Percentiles rank a stretch among this genome's conserved stretches.
These are phyloP conservation scores for Oithona nana DNA, from an alignment of 2,888 invertebrate species.

Conservation along the genomic window DNA sequence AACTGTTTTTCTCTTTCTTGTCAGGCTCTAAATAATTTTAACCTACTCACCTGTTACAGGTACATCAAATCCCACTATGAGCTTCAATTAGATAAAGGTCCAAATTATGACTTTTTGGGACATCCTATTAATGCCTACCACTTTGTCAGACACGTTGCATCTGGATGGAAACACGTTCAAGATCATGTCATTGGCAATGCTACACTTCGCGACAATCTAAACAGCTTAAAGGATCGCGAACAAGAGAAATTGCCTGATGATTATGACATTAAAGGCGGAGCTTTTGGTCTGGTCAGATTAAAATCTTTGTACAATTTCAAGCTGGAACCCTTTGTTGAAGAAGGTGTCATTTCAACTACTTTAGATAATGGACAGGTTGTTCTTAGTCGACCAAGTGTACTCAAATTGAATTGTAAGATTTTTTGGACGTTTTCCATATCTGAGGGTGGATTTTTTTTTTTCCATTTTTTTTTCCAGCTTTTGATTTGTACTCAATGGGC, in stretches of 20 bases:
- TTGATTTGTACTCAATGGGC: background rate
- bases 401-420: background rate
- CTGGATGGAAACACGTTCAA: slow-evolving; percentile 1
- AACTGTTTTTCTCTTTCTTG: too few species aligned
- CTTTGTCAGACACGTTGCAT: slow-evolving; percentile 5
- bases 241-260: background rate
- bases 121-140: slow-evolving; percentile 10
- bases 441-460: background rate
- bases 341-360: background rate
- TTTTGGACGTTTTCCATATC: background rate
- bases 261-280: background rate
- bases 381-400: background rate
- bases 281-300: background rate
- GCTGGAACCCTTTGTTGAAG: background rate
- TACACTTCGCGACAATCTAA: background rate
- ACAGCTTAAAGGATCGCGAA: background rate
- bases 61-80: background rate
- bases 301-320: background rate
- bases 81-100: background rate
- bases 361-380: background rate
- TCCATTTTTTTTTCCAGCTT: background rate
- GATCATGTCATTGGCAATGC: background rate
- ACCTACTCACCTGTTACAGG: background rate
- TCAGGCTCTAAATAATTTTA: background rate
- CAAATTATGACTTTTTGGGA: slow-evolving; percentile 1